Base-by-base conservation (phyloP, 1,140 invertebrate genomes). In the Hesperophylax magnus region DNA sequence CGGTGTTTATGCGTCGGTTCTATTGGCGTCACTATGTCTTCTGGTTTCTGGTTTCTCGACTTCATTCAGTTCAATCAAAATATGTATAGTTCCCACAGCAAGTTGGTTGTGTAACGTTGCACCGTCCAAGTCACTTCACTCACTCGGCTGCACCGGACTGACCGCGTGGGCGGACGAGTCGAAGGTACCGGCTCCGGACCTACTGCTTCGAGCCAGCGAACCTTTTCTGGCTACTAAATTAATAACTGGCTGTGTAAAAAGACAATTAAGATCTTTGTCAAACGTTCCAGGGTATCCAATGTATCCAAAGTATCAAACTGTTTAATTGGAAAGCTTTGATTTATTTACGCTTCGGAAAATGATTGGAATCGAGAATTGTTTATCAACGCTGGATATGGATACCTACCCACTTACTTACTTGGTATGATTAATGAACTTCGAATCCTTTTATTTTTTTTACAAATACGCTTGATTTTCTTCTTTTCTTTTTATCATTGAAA, bases 21-120 rank as follows among this genome's bases (percentile, higher is more conserved):
- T 58, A 74, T 67, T 53, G 81, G 81, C 81, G 81, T 67, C 81
- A 71, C 65, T 17, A 20, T 79, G 81, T 82, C 81, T 78, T 82
- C 56, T 53, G 63, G 75, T 47, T 31, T 71, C 69, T 47, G 27
- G 34, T 75, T 76, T 18, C 47, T 79, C 69, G 52, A 72, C 8
- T 75, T 58, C 27, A 81, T 65, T 78, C 65, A 58, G 54, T 76
- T 54, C 47, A 75, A 78, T 78, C 20, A 67, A 81, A 81, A 72
- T 72, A 72, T 72, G 6, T 34, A 17, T 15, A 31, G 69, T 71
- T 71, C 67, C 67, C 67, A n/a, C 65, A 69, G 18, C 34, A n/a
- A 71, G 39, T 47, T 39, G 53, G 17, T 61, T 53, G 58, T 34
- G 39, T 20, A 63, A 63, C 53, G 20, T 24, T 34, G 11, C 72